A percentile compares a stretch with the other conserved stretches of the same genome.
These are phyloP conservation scores for Batillaria attramentaria DNA, from an alignment of 1,140 invertebrate species.

Conservation along the genomic window DNA sequence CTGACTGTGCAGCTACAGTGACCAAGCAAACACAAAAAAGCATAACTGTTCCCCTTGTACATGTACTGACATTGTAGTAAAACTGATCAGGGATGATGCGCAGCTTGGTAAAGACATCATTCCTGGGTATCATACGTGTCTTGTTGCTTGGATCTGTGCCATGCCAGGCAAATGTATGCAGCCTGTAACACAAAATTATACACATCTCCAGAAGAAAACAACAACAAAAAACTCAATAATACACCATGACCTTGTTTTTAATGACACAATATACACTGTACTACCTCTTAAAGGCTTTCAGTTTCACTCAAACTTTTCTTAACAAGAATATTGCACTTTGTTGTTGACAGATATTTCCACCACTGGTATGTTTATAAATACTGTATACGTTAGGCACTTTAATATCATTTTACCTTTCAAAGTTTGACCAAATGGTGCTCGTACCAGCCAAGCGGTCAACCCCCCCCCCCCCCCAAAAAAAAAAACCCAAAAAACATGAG, in stretches of 20 bases:
- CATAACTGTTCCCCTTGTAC: no score
- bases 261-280: not conserved
- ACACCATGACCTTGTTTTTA: not conserved
- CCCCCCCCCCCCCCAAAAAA: no score
- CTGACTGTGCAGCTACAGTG: not conserved
- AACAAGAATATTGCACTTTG: no score
- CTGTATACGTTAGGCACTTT: no score
- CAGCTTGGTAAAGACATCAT: conserved; percentile 59
- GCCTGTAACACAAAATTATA: conserved; percentile 55
- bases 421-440: no score
- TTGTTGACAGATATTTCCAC: no score
- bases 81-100: conserved; percentile 68
- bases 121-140: conserved; percentile 54
- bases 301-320: no score
- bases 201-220: not conserved
- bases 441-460: no score
- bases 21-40: not conserved
- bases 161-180: conserved; percentile 68
- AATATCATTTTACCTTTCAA: no score
- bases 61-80: conserved; percentile 69
- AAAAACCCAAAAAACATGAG: no score
- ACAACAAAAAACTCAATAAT: not conserved
- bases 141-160: conserved; percentile 67
- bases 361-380: no score
- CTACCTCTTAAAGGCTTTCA: not conserved